These are phyloP conservation scores for Drosophila punjabiensis DNA, from an alignment of 1,140 invertebrate genomes.

Conservation along the genomic window DNA sequence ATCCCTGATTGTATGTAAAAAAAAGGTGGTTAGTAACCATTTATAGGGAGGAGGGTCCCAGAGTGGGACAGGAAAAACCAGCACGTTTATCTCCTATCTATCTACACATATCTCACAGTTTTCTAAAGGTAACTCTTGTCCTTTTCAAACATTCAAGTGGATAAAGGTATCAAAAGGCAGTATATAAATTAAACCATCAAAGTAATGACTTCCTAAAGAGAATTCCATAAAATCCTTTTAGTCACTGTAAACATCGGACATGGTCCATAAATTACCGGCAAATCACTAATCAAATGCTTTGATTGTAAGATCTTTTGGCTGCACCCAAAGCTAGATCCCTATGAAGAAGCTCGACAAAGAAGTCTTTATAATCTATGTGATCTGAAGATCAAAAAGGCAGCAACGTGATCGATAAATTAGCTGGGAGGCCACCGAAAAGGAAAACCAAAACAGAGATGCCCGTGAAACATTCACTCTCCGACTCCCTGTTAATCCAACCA, in stretches of 20 bases:
- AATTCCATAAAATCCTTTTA: neutral
- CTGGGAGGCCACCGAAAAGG: neutral
- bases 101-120: neutral
- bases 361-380: slow-evolving; percentile 12
- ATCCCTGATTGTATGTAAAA: neutral
- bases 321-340: neutral
- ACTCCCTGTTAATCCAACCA: slow-evolving; percentile 3
- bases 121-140: too few relatives aligned
- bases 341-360: slow-evolving; percentile 1
- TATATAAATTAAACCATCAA: neutral
- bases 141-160: neutral
- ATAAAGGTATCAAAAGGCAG: too few relatives aligned
- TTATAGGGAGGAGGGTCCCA: neutral
- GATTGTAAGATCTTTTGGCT: neutral
- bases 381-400: slow-evolving; percentile 38
- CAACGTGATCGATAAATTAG: slow-evolving; percentile 38
- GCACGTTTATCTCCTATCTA: neutral
- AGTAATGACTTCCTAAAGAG: neutral
- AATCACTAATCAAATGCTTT: slow-evolving; percentile 21
- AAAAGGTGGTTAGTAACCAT: neutral
- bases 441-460: slow-evolving; percentile 2
- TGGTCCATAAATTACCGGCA: neutral
- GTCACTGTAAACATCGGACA: neutral
- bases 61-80: neutral
- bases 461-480: slow-evolving; percentile 2